Conservation (phyloP, 2,888 invertebrate genomes). For the Mesorhabditis belari region DNA sequence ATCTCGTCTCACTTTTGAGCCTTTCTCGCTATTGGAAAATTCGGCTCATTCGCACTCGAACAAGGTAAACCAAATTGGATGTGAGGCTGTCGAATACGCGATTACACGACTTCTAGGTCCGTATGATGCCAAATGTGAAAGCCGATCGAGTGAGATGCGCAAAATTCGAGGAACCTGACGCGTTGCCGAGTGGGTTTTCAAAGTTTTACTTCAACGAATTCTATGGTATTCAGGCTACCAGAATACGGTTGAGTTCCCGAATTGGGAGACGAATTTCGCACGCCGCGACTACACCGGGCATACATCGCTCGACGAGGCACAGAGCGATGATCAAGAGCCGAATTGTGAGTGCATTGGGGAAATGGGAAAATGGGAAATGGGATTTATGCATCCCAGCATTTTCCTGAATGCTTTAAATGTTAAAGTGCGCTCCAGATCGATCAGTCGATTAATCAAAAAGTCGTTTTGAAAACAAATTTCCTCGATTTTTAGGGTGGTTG, state of each 20-base stretch:
- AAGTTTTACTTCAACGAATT: no score
- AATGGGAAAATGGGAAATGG: no score
- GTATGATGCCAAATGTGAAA: not conserved
- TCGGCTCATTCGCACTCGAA: slow-evolving; percentile 3
- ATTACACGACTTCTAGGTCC: not conserved
- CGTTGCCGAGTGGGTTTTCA: slow-evolving; percentile 8
- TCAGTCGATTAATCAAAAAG: no score
- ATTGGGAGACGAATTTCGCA: slow-evolving; percentile 30
- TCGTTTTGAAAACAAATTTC: no score
- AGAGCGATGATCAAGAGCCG: not conserved
- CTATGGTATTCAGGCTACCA: slow-evolving; percentile 10
- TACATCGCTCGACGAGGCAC: not conserved
- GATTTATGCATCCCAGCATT: no score
- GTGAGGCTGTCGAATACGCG: not conserved
- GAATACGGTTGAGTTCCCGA: slow-evolving; percentile 26
- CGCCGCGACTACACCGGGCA: slow-evolving; percentile 14
- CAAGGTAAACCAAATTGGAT: no score
- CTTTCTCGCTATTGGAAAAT: slow-evolving; percentile 14
- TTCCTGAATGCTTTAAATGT: no score
- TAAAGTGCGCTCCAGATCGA: no score
- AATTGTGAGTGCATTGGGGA: not conserved
- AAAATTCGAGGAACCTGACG: slow-evolving; percentile 17
- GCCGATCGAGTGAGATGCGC: slow-evolving; percentile 10
- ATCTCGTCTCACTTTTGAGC: slow-evolving; percentile 9
- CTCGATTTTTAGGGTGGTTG: not conserved